Percentiles rank a stretch among this genome's conserved stretches.
Evolutionary conservation across 1,140 invertebrate genomes (phyloP).

Genomic region (Xylocopa sonorina): DNA sequence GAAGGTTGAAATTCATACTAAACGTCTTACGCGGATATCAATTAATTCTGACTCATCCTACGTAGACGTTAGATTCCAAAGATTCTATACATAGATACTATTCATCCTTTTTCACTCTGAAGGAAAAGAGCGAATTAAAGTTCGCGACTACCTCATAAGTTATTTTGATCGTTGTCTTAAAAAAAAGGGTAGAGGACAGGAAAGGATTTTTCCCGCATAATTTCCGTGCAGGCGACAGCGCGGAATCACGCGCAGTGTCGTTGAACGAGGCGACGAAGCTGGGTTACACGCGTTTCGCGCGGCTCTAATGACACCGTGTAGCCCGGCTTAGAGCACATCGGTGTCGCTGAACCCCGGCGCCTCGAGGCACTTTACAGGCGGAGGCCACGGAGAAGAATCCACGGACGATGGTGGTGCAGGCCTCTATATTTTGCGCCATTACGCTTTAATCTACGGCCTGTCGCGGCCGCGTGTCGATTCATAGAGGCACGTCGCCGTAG

Average conservation of each 20-base stretch:
- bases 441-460: conserved; percentile 61
- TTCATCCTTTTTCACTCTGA: no score
- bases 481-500: neutral
- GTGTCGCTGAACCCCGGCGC: conserved; percentile 64
- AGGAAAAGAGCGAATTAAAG: no score
- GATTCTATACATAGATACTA: no score
- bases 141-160: no score
- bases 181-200: neutral
- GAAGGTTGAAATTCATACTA: no score
- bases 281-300: conserved; percentile 31
- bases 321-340: conserved; percentile 40
- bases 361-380: conserved; percentile 60
- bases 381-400: conserved; percentile 60
- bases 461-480: conserved; percentile 30
- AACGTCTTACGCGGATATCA: no score
- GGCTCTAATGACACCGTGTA: conserved; percentile 58
- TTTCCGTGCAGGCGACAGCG: neutral
- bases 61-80: no score
- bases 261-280: conserved; percentile 8
- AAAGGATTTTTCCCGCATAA: neutral
- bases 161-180: no score
- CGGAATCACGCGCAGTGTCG: conserved; percentile 6
- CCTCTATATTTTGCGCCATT: conserved; percentile 60
- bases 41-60: no score
- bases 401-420: conserved; percentile 33